A percentile compares a stretch with the other conserved stretches of the same genome.
Evolutionary conservation across 1,140 invertebrate species (phyloP).

Genomic region (Dreissena rostriformis): DNA sequence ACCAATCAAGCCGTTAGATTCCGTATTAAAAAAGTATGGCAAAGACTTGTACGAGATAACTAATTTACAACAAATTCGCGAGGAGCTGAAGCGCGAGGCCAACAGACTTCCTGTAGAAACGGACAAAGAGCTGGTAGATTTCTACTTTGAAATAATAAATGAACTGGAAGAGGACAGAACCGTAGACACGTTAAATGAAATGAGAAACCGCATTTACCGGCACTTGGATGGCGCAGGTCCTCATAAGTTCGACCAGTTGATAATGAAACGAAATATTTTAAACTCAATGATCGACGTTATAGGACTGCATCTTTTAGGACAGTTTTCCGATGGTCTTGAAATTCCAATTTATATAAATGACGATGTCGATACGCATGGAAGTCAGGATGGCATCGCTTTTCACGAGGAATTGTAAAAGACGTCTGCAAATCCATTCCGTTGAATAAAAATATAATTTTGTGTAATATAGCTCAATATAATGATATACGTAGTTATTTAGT

Average conservation of each 20-base stretch:
- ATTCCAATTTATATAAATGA: no score
- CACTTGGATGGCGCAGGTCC: slow-evolving; percentile 34
- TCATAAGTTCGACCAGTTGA: slow-evolving; percentile 34
- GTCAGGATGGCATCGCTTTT: slow-evolving; percentile 23
- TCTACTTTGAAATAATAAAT: slow-evolving; percentile 28
- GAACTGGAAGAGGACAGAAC: slow-evolving; percentile 49
- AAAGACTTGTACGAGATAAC: slow-evolving; percentile 42
- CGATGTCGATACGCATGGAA: no score
- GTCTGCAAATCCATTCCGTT: no score
- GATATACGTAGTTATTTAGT: no score
- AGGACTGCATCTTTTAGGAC: slow-evolving; percentile 30
- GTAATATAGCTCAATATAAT: no score
- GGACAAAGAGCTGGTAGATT: slow-evolving; percentile 31
- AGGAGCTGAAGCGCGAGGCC: slow-evolving; percentile 10
- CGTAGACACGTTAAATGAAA: slow-evolving; percentile 38
- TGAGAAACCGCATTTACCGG: slow-evolving; percentile 29
- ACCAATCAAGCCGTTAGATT: slow-evolving; percentile 42
- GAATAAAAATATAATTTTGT: no score
- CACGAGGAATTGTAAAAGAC: slow-evolving; percentile 38
- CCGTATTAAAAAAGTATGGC: slow-evolving; percentile 33
- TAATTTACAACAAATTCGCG: slow-evolving; percentile 16
- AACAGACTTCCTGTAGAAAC: slow-evolving; percentile 12
- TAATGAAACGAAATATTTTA: slow-evolving; percentile 45
- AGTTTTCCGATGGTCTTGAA: slow-evolving; percentile 20
- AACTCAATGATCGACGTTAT: slow-evolving; percentile 44